Percentiles rank a stretch among this genome's conserved stretches.
phyloP scores from a whole-genome alignment of 2,113 vertebrate species.

The Seriola aureovittata region DNA sequence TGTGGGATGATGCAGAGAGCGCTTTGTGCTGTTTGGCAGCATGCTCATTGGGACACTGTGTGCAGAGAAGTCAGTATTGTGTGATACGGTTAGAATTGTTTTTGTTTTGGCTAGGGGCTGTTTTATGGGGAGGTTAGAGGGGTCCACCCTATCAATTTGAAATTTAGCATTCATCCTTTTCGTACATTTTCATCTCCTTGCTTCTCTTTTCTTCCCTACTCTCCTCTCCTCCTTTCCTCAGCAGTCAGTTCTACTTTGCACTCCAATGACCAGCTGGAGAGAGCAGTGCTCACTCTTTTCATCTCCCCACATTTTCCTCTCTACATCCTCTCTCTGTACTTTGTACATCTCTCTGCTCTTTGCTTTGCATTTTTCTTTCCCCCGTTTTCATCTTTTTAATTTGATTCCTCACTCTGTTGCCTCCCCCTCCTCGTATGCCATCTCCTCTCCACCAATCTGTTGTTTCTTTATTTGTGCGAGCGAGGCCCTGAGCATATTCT shows the following conservation, averaged over 20 bases:
- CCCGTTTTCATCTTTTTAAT: slow-evolving; percentile 51
- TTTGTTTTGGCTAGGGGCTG: slow-evolving; percentile 69
- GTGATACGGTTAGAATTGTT: slow-evolving; percentile 59
- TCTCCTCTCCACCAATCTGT: slow-evolving; percentile 67
- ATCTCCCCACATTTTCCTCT: slow-evolving; percentile 40
- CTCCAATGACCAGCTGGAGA: slow-evolving; percentile 61
- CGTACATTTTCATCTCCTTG: neutral
- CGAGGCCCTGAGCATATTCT: slow-evolving; percentile 82
- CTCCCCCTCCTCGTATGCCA: slow-evolving; percentile 18
- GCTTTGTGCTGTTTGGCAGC: slow-evolving; percentile 67
- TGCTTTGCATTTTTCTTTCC: slow-evolving; percentile 17
- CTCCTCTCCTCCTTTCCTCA: slow-evolving; percentile 11
- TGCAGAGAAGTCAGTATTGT: slow-evolving; percentile 50
- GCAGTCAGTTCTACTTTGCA: slow-evolving; percentile 39
- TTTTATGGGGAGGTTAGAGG: slow-evolving; percentile 56
- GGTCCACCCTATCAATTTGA: slow-evolving; percentile 66
- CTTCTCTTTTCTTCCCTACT: neutral
- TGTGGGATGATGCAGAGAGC: slow-evolving; percentile 68
- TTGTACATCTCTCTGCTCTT: slow-evolving; percentile 35
- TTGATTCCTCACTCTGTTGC: slow-evolving; percentile 52
- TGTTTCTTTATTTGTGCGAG: slow-evolving; percentile 80
- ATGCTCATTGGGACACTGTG: slow-evolving; percentile 53
- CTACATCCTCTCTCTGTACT: slow-evolving; percentile 31
- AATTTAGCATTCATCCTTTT: slow-evolving; percentile 44
- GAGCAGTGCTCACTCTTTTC: slow-evolving; percentile 52